These are phyloP conservation scores for Hyposoter didymator DNA, from an alignment of 2,888 invertebrate genomes.

Conservation along the genomic window DNA sequence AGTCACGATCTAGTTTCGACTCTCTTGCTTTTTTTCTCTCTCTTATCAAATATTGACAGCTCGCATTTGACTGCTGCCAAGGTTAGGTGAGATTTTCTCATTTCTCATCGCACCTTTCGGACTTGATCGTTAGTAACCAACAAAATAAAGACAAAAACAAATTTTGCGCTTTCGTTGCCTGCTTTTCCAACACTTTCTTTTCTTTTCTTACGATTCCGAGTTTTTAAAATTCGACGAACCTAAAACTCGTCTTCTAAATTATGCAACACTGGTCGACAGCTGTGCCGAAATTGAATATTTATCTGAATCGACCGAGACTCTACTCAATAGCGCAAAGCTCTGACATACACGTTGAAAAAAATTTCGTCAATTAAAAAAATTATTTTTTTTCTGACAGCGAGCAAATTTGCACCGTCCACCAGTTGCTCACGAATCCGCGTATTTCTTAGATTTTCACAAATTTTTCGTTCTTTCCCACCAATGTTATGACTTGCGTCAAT, in stretches of 20 bases:
- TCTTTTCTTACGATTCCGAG: background rate
- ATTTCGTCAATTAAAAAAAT: background rate
- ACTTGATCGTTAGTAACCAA: background rate
- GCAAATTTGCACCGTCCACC: background rate
- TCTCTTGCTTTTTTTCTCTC: conserved; percentile 9
- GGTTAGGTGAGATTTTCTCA: conserved; percentile 56
- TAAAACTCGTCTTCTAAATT: conserved; percentile 4
- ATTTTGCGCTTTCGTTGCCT: background rate
- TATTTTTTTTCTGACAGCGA: background rate
- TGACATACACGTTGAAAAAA: background rate
- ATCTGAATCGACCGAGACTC: background rate
- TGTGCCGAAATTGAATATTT: conserved; percentile 19
- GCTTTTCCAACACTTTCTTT: background rate
- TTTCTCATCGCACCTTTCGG: background rate
- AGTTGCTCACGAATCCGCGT: background rate
- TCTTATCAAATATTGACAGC: conserved; percentile 31
- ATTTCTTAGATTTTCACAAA: background rate
- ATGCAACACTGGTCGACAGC: conserved; percentile 35
- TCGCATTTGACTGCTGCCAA: conserved; percentile 32
- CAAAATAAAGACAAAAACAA: background rate
- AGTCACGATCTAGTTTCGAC: conserved; percentile 11
- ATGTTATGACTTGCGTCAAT: conserved; percentile 1
- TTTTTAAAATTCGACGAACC: background rate
- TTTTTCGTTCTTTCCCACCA: background rate
- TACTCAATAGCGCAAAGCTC: background rate